Conservation (phyloP, 1,140 invertebrate genomes). For the Asbolus verrucosus region DNA sequence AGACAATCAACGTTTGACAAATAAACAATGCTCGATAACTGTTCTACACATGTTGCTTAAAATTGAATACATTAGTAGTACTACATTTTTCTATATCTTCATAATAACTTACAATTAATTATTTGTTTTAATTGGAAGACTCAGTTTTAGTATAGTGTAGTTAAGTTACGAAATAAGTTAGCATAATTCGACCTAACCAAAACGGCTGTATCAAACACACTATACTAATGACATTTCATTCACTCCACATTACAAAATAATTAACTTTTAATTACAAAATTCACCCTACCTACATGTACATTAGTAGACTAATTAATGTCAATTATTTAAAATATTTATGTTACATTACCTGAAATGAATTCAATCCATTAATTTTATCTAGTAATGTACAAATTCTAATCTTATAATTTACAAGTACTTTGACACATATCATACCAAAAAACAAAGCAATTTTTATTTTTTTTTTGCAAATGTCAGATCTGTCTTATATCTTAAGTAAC, state of each 20-base stretch:
- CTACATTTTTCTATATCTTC: conserved; percentile 51
- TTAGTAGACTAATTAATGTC: conserved; percentile 46
- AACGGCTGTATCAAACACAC: conserved; percentile 57
- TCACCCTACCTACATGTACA: conserved; percentile 44
- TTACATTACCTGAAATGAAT: conserved; percentile 44
- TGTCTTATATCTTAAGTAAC: conserved; percentile 32
- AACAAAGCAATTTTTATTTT: not conserved
- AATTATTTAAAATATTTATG: conserved; percentile 45
- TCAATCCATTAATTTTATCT: conserved; percentile 39
- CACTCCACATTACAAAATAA: conserved; percentile 44
- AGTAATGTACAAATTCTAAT: conserved; percentile 46
- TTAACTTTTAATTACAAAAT: conserved; percentile 44
- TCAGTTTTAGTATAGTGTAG: conserved; percentile 62
- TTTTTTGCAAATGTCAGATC: conserved; percentile 19
- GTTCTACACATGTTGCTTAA: conserved; percentile 55
- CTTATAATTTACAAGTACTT: conserved; percentile 42
- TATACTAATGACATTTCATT: conserved; percentile 53
- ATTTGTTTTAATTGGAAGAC: conserved; percentile 66
- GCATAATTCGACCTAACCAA: conserved; percentile 31
- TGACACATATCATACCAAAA: conserved; percentile 41
- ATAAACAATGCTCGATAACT: conserved; percentile 57
- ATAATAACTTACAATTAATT: conserved; percentile 64
- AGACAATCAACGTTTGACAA: conserved; percentile 61
- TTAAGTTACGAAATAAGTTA: conserved; percentile 48
- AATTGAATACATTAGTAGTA: conserved; percentile 58